These are phyloP conservation scores for Rutilus rutilus DNA, from an alignment of 2,113 vertebrate species.

Conservation along the genomic window DNA sequence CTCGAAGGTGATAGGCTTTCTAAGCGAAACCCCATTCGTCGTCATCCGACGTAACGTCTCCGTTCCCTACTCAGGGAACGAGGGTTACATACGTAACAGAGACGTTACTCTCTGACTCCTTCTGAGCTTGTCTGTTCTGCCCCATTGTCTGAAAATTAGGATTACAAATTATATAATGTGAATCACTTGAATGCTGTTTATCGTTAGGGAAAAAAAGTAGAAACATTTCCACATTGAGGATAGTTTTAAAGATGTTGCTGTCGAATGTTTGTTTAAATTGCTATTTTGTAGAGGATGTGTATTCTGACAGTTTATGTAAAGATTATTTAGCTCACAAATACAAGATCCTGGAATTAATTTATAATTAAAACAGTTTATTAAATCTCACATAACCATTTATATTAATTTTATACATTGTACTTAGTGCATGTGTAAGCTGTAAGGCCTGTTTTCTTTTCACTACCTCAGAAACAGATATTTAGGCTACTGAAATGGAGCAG, in stretches of 20 bases:
- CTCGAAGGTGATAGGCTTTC: too few species aligned
- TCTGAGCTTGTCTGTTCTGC: background rate
- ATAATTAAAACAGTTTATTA: slow-evolving; percentile 14
- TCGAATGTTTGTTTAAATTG: too few species aligned
- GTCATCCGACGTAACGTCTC: too few species aligned
- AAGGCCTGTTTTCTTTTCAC: background rate
- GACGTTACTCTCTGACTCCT: background rate
- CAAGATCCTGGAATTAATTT: background rate
- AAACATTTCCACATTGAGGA: too few species aligned
- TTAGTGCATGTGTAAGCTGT: background rate
- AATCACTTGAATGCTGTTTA: background rate
- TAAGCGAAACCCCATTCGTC: too few species aligned
- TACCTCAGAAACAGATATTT: background rate
- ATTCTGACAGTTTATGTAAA: background rate
- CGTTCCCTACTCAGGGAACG: too few species aligned
- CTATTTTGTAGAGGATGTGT: too few species aligned
- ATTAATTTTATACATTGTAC: background rate
- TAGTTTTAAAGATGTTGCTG: too few species aligned
- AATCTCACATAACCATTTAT: background rate
- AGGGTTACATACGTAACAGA: too few species aligned
- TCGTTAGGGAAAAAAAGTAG: background rate
- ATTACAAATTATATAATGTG: background rate
- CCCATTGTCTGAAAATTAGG: background rate
- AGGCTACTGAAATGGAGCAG: background rate
- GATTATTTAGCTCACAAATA: background rate